Evolutionary conservation across 2,888 invertebrate species (phyloP).

Genomic region (Acronicta psi): DNA sequence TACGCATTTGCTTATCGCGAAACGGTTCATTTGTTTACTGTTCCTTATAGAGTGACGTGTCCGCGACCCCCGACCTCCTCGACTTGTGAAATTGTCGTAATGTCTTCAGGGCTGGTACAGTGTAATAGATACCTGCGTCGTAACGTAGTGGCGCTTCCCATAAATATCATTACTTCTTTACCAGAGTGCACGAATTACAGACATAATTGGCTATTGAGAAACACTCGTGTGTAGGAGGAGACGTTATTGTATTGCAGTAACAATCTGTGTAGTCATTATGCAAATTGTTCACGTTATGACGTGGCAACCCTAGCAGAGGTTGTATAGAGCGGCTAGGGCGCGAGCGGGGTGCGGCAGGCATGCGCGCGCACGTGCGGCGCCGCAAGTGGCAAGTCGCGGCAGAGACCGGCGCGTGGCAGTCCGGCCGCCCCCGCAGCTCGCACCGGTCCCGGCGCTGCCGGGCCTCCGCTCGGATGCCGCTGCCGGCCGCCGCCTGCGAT

Average conservation of each 20-base stretch:
- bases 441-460: constrained; percentile 85
- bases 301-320: constrained; percentile 76
- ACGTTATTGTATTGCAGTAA: constrained; percentile 44
- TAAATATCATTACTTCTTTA: constrained; percentile 25
- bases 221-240: constrained; percentile 28
- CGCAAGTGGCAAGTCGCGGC: constrained; percentile 60
- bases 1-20: constrained; percentile 56
- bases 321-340: constrained; percentile 70
- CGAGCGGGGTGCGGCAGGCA: constrained; percentile 56
- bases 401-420: constrained; percentile 78
- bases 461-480: constrained; percentile 87
- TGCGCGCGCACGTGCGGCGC: constrained; percentile 55
- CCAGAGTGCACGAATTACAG: constrained; percentile 29
- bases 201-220: constrained; percentile 47
- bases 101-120: constrained; percentile 56
- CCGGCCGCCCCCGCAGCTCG: constrained; percentile 84
- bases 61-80: constrained; percentile 62
- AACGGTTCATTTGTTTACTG: constrained; percentile 55
- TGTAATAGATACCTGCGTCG: constrained; percentile 40
- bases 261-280: constrained; percentile 47
- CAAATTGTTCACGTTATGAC: constrained; percentile 60
- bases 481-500: constrained; percentile 88
- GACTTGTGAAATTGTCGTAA: constrained; percentile 61
- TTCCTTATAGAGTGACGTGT: constrained; percentile 54
- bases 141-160: constrained; percentile 21